Percentiles rank a stretch among this genome's conserved stretches.
Evolutionary conservation across 2,888 invertebrate species (phyloP).

Genomic region (Drosophila birchii): DNA sequence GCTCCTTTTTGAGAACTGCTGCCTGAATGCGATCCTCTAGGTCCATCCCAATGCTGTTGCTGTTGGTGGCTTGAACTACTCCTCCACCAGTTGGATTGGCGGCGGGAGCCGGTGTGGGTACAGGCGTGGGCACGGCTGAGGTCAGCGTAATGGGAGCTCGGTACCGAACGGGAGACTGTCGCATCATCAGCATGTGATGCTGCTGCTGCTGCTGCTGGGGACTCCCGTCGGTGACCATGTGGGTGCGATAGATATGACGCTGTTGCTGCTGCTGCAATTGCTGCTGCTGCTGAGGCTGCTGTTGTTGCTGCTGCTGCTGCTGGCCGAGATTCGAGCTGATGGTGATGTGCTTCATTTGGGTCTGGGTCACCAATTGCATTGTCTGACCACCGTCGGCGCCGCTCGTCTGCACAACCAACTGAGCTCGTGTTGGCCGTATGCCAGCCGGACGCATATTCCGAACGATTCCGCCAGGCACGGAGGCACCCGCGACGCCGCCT

Average conservation of each 20-base stretch:
- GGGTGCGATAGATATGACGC: conserved; percentile 66
- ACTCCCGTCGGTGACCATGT: conserved; percentile 57
- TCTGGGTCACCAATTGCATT: conserved; percentile 63
- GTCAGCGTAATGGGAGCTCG: conserved; percentile 48
- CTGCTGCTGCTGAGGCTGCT: conserved; percentile 43
- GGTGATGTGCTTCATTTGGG: conserved; percentile 69
- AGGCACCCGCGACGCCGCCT: conserved; percentile 29
- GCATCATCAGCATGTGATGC: conserved; percentile 66
- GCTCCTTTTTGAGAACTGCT: conserved; percentile 83
- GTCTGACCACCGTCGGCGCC: conserved; percentile 62
- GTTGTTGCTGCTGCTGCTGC: conserved; percentile 52
- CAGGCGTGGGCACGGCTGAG: conserved; percentile 38
- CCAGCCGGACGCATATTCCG: conserved; percentile 59
- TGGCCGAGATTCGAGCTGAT: conserved; percentile 66
- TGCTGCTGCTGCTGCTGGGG: conserved; percentile 49
- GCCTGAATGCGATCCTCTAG: conserved; percentile 84
- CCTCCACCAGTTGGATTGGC: conserved; percentile 21
- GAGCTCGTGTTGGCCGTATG: conserved; percentile 57
- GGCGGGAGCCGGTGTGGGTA: conserved; percentile 35
- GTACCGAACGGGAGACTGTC: conserved; percentile 56
- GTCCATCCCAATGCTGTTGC: conserved; percentile 69
- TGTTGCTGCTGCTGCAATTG: conserved; percentile 57
- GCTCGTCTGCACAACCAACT: conserved; percentile 60
- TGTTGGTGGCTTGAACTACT: conserved; percentile 8
- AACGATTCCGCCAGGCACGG: conserved; percentile 48